Percentiles rank a stretch among this genome's conserved stretches.
Evolutionary conservation across 2,888 invertebrate genomes (phyloP).

Genomic region (Nephrotoma flavescens): DNA sequence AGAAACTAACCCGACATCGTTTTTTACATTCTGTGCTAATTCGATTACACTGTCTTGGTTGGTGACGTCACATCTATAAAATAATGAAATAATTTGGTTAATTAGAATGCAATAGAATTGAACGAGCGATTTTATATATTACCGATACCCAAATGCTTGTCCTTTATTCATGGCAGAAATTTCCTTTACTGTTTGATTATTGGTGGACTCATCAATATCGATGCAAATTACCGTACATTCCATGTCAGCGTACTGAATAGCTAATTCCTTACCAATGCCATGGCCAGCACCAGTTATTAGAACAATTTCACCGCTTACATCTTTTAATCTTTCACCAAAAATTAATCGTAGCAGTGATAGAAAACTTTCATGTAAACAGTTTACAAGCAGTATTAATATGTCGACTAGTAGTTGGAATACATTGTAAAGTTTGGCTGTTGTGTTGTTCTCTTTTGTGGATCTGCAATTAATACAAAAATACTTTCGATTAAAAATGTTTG

Average conservation of each 20-base stretch:
- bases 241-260: slow-evolving; percentile 51
- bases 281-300: slow-evolving; percentile 77
- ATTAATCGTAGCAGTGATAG: not conserved
- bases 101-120: not conserved
- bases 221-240: slow-evolving; percentile 62
- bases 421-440: not conserved
- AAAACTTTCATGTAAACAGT: not conserved
- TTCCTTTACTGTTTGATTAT: slow-evolving; percentile 48
- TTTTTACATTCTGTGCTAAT: slow-evolving; percentile 44
- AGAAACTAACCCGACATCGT: slow-evolving; percentile 60
- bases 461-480: not conserved
- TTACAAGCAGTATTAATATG: not conserved
- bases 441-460: not conserved
- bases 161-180: slow-evolving; percentile 29
- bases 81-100: not conserved
- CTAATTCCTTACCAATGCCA: slow-evolving; percentile 69
- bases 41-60: slow-evolving; percentile 48
- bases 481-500: no score
- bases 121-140: slow-evolving; percentile 8
- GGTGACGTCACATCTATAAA: slow-evolving; percentile 64
- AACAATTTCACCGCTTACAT: slow-evolving; percentile 58
- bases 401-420: not conserved
- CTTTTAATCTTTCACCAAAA: slow-evolving; percentile 39
- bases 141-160: slow-evolving; percentile 34
- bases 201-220: slow-evolving; percentile 56